phyloP scores from a whole-genome alignment of 2,888 invertebrate genomes.

The Stenodema calcarata region DNA sequence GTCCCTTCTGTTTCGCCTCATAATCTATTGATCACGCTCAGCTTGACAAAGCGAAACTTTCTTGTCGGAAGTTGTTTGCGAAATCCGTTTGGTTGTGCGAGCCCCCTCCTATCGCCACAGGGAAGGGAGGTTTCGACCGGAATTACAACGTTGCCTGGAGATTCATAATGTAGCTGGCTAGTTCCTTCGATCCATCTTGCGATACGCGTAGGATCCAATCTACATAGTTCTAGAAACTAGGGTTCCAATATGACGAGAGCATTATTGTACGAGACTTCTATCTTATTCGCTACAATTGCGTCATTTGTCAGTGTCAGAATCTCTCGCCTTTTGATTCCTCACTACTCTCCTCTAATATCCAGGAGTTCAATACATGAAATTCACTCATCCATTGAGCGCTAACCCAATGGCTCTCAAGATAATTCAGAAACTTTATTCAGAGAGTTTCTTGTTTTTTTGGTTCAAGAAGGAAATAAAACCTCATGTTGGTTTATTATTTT shows the following conservation, averaged over 20 bases:
- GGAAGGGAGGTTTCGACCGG: neutral
- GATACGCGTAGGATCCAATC: neutral
- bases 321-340: too few species aligned
- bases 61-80: conserved; percentile 8
- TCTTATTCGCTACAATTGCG: neutral
- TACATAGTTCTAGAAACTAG: conserved; percentile 6
- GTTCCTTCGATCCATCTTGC: neutral
- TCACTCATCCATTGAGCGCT: too few species aligned
- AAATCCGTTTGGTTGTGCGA: neutral
- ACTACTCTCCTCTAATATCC: too few species aligned
- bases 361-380: too few species aligned
- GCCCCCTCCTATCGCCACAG: neutral
- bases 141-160: neutral
- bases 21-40: conserved; percentile 21
- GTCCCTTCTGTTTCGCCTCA: conserved; percentile 14
- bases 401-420: too few species aligned
- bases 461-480: too few species aligned
- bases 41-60: conserved; percentile 30
- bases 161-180: neutral
- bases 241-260: neutral
- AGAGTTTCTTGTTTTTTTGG: too few species aligned
- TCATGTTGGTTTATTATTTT: too few species aligned
- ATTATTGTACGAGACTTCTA: neutral
- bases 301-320: neutral
- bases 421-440: too few species aligned